Conservation (phyloP, 2,797 vertebrate genomes). For the Fringilla coelebs region DNA sequence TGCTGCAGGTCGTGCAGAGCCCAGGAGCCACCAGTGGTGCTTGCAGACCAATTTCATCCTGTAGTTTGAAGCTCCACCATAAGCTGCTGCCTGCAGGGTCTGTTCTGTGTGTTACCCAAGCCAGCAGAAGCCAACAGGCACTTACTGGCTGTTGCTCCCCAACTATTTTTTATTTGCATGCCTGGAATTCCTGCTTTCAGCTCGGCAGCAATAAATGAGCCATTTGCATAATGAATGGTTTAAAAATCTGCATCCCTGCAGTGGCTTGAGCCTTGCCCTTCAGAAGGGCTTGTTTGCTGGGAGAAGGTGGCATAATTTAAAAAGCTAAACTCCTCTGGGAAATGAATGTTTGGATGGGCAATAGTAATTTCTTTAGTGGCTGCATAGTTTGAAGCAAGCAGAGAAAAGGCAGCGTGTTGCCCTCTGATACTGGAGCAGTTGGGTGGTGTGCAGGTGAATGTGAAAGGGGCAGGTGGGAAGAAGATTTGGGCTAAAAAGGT, state of each 20-base stretch:
- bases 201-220: conserved; percentile 34
- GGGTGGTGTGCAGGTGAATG: background rate
- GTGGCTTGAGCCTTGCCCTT: conserved; percentile 22
- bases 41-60: background rate
- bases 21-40: background rate
- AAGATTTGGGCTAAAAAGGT: background rate
- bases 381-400: background rate
- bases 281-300: background rate
- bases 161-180: conserved; percentile 43
- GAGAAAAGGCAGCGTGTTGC: rapidly evolving
- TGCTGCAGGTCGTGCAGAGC: background rate
- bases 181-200: conserved; percentile 52
- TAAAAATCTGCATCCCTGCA: background rate
- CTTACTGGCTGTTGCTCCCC: background rate
- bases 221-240: conserved; percentile 55
- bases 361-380: background rate
- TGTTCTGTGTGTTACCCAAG: background rate
- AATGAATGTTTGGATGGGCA: background rate
- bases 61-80: rapidly evolving
- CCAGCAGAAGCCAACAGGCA: conserved; percentile 1
- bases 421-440: background rate
- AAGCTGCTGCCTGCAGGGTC: background rate
- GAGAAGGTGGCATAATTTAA: background rate
- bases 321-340: background rate
- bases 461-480: background rate